Evolutionary conservation across 1,140 invertebrate genomes (phyloP).

Genomic region (Drosophila funebris): DNA sequence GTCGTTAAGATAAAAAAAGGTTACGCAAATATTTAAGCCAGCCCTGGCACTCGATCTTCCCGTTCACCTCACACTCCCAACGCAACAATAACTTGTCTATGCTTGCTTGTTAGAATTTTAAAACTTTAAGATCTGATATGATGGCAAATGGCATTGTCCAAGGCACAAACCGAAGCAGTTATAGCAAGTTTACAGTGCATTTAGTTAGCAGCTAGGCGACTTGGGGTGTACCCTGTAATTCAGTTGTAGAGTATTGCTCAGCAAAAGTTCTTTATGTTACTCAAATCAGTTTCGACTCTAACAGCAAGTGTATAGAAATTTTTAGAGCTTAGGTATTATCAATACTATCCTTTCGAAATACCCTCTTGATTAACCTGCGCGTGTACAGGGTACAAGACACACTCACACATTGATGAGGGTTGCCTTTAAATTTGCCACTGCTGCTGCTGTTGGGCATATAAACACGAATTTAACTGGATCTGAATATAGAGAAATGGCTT

Average conservation of each 20-base stretch:
- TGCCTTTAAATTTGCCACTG: constrained; percentile 11
- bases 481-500: constrained; percentile 32
- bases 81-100: constrained; percentile 25
- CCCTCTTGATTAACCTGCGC: not conserved
- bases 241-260: too few relatives aligned
- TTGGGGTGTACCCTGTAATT: constrained; percentile 16
- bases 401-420: constrained; percentile 62
- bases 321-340: too few relatives aligned
- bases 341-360: not conserved
- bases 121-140: constrained; percentile 73
- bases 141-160: constrained; percentile 55
- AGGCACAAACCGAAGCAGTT: constrained; percentile 27
- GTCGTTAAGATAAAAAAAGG: constrained; percentile 80
- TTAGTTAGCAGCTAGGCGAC: constrained; percentile 2
- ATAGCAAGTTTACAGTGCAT: constrained; percentile 42
- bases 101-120: constrained; percentile 57
- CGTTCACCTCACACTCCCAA: not conserved
- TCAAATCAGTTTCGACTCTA: too few relatives aligned
- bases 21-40: constrained; percentile 69
- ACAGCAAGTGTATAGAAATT: too few relatives aligned
- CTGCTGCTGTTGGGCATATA: not conserved
- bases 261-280: too few relatives aligned
- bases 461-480: constrained; percentile 5
- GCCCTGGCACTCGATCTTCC: not conserved
- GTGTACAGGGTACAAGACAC: constrained; percentile 4